Conservation (phyloP, 2,888 invertebrate genomes). For the Ormyrus pomaceus region DNA sequence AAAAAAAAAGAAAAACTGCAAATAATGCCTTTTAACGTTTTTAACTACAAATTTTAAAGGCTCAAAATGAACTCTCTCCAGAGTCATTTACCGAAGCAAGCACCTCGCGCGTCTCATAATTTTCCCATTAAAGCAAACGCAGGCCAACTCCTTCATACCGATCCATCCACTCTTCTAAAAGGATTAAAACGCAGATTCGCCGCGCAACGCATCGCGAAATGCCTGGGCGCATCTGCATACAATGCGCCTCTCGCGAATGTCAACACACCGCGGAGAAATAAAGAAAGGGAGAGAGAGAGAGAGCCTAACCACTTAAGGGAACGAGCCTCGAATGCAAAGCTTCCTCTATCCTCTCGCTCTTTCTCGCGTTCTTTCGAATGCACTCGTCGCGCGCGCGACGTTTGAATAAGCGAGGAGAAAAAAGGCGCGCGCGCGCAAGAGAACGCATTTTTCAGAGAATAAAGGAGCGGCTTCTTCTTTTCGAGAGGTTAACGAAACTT, state of each 20-base stretch:
- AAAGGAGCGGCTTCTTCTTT: not conserved
- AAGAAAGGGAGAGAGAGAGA: not conserved
- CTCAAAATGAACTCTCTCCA: too few relatives aligned
- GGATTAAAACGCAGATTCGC: too few relatives aligned
- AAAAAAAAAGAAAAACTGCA: too few relatives aligned
- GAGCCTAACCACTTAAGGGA: slow-evolving; percentile 17
- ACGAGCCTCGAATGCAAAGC: slow-evolving; percentile 35
- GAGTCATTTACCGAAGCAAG: too few relatives aligned
- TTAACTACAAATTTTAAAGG: too few relatives aligned
- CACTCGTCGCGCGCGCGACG: not conserved
- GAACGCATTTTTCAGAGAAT: not conserved
- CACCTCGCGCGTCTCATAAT: too few relatives aligned
- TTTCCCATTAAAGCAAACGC: too few relatives aligned
- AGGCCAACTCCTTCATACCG: too few relatives aligned
- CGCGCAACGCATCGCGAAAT: not conserved
- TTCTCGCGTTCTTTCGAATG: not conserved
- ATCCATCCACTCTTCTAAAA: too few relatives aligned
- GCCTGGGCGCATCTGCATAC: slow-evolving; percentile 26
- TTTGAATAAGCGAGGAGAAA: slow-evolving; percentile 24
- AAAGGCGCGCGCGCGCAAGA: not conserved
- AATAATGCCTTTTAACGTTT: too few relatives aligned
- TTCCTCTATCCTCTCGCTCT: not conserved
- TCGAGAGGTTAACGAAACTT: too few relatives aligned
- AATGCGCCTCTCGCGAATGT: slow-evolving; percentile 32
- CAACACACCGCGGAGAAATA: not conserved